Base-by-base conservation (phyloP, 2,888 invertebrate genomes). In the Deroplatys truncata region DNA sequence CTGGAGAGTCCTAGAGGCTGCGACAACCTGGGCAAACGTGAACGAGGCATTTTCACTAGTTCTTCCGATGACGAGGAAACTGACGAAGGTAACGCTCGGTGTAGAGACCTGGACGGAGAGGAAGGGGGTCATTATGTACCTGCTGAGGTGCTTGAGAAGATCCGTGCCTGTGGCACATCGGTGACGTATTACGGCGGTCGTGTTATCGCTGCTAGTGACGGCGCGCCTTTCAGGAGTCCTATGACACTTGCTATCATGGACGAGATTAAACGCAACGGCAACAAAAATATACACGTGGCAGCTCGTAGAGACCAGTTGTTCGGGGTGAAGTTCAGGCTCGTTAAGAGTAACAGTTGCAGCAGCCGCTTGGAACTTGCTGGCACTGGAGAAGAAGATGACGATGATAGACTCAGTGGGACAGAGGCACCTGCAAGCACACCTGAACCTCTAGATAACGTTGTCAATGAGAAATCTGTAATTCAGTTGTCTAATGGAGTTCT, bases 311-410 rank as follows among this genome's bases (percentile, higher is more conserved):
- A 88, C 2, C 84, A 90, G 35, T 84, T 86, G 15, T 56, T 86
- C 43, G 89, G 89, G n/a, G 89, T 89, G 16, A 97, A 97, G 93
- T 97, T 97, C 92, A 96, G 96, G 92, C 93, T 98, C 91, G 96
- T 98, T 1, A 98, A 98, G 94, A 98, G 97, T 56, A 98, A 98
- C 92, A 97, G 97, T 91, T 98, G 97, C 93, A 97, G 97, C 92
- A 97, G 97, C 92, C 95, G 98, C 56, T 93, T 98, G 88, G 97
- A 98, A 92, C 93, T 98, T 89, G 96, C 97, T 0, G 97, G 97
- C 9, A 95, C 97, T 0, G 95, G 96, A 91, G 91, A 90, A 25
- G 87, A 86, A 2, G 89, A 86, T 13, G 72, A 31, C 13, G 72
- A 31, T 29, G 28, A 82, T 8, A 84, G 31, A 84, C 16, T 84